phyloP scores from a whole-genome alignment of 1,140 invertebrate species.

The Chironomus striatipennis region DNA sequence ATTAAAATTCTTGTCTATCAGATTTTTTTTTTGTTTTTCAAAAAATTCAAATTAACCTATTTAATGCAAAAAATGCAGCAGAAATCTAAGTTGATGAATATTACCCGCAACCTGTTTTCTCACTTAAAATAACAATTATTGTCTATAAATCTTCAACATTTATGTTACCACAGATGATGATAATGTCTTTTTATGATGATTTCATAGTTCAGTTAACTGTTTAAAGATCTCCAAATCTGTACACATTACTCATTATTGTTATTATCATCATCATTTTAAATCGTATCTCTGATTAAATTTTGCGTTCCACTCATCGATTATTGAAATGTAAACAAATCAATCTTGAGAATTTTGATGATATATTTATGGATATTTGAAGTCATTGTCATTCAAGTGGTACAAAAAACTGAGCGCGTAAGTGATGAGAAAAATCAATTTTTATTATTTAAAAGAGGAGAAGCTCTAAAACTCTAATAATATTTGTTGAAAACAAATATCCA shows the following conservation, averaged over 20 bases:
- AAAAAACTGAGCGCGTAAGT: not conserved
- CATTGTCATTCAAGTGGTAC: not conserved
- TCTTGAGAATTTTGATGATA: not conserved
- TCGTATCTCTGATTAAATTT: too few species aligned
- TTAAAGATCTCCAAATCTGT: not conserved
- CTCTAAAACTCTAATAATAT: conserved; percentile 24
- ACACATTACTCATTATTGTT: conserved; percentile 16
- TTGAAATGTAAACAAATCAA: conserved; percentile 21
- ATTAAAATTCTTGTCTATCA: too few species aligned
- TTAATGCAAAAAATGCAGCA: not conserved
- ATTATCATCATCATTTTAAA: not conserved
- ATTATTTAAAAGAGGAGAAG: conserved; percentile 18
- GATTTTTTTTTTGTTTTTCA: too few species aligned
- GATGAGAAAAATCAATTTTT: not conserved
- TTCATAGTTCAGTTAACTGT: conserved; percentile 19
- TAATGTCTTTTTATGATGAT: not conserved
- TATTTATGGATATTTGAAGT: not conserved
- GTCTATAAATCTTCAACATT: too few species aligned
- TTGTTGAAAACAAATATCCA: conserved; percentile 22
- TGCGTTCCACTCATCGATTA: not conserved
- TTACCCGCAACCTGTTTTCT: not conserved
- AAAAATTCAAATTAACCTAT: not conserved
- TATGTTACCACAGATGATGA: too few species aligned
- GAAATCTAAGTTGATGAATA: not conserved
- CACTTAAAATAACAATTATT: not conserved